Conservation (phyloP, 1,140 invertebrate genomes). For the Ips nitidus region DNA sequence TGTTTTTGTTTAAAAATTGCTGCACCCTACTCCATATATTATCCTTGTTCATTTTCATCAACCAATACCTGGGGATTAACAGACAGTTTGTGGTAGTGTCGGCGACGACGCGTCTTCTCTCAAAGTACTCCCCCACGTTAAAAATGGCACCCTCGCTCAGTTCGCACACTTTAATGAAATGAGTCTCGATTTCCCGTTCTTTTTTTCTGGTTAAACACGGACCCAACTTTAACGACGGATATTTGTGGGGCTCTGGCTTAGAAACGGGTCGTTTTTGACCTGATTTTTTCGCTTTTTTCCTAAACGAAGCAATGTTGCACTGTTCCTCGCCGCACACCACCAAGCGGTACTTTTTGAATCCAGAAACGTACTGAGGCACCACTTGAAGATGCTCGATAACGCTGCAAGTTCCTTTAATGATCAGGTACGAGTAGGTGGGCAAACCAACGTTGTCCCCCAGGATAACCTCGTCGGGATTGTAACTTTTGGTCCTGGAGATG, state of each 20-base stretch:
- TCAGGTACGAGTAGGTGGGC: constrained; percentile 64
- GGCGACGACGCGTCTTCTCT: constrained; percentile 61
- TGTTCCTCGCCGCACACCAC: neutral
- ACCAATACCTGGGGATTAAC: constrained; percentile 63
- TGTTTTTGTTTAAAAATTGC: constrained; percentile 61
- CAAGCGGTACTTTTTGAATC: constrained; percentile 4
- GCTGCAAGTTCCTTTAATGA: constrained; percentile 62
- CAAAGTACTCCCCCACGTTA: constrained; percentile 62
- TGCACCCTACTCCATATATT: constrained; percentile 65
- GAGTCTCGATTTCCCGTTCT: constrained; percentile 17
- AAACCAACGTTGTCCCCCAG: constrained; percentile 64
- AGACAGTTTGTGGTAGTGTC: constrained; percentile 59
- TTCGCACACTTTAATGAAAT: constrained; percentile 34
- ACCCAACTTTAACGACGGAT: neutral
- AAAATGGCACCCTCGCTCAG: constrained; percentile 50
- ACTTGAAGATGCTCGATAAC: constrained; percentile 63
- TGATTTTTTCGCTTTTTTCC: neutral
- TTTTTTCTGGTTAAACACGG: too few species aligned
- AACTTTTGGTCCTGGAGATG: constrained; percentile 59
- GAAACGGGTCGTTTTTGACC: neutral
- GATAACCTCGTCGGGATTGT: constrained; percentile 58
- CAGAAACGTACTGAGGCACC: constrained; percentile 1
- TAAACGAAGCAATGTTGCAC: neutral
- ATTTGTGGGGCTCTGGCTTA: neutral
- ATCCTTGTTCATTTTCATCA: constrained; percentile 61